A percentile compares a stretch with the other conserved stretches of the same genome.
phyloP scores from a whole-genome alignment of 2,797 vertebrate genomes.

The Botia kubotai region DNA sequence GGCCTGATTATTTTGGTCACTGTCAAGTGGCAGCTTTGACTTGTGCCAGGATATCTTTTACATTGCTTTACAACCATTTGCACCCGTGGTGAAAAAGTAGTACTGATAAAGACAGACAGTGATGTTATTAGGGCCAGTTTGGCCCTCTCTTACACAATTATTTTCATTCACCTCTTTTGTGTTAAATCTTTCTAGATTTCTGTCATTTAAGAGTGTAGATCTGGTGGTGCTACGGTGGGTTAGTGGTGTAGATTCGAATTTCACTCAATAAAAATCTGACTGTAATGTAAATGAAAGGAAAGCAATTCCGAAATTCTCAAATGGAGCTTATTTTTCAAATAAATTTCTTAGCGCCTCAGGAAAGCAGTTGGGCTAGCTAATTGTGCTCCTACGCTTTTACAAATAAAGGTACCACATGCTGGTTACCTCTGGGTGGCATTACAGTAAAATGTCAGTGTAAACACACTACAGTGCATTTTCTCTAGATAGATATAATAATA shows the following conservation, averaged over 20 bases:
- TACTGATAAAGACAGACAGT: not conserved
- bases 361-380: not conserved
- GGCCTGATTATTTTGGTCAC: not conserved
- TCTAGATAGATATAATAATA: not conserved
- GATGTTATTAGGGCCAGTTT: not conserved
- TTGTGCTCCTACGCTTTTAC: not conserved
- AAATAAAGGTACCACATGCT: not conserved
- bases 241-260: too few relatives aligned
- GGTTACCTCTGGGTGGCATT: not conserved
- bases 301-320: not conserved
- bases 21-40: not conserved
- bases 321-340: too few relatives aligned
- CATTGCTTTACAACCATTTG: not conserved
- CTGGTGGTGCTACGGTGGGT: too few relatives aligned
- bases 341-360: not conserved
- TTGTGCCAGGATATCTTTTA: not conserved
- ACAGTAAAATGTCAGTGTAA: not conserved
- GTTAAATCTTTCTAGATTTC: too few relatives aligned
- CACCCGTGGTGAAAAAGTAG: not conserved
- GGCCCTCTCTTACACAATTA: too few relatives aligned
- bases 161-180: too few relatives aligned
- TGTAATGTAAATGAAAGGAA: not conserved
- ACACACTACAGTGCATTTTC: not conserved
- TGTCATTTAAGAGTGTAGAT: too few relatives aligned
- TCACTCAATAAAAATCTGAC: not conserved